A percentile compares a stretch with the other conserved stretches of the same genome.
phyloP scores from a whole-genome alignment of 2,888 invertebrate species.

The Lamproptera curius region DNA sequence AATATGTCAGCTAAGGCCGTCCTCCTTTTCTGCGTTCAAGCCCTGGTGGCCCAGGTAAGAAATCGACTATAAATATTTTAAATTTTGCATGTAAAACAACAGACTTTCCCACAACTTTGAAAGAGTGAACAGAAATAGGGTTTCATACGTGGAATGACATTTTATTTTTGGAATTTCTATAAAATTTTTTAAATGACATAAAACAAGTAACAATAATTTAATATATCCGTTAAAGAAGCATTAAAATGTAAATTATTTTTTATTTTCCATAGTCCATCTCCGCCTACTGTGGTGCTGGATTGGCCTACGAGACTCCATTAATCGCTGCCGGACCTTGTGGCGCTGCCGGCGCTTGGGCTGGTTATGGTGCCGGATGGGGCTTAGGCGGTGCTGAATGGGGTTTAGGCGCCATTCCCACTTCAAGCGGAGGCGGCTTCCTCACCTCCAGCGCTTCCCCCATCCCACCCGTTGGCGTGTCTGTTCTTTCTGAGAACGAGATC shows the following conservation, averaged over 20 bases:
- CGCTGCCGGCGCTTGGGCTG: not conserved
- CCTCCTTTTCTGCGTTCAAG: constrained; percentile 32
- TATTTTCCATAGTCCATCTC: constrained; percentile 5
- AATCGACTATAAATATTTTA: not conserved
- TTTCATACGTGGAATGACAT: no score
- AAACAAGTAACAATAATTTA: no score
- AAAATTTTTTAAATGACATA: no score
- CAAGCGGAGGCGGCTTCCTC: constrained; percentile 34
- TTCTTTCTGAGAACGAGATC: constrained; percentile 36
- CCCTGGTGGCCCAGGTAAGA: constrained; percentile 32
- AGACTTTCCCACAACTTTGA: no score
- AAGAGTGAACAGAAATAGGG: no score
- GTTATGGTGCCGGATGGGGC: constrained; percentile 8
- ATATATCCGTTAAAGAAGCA: no score
- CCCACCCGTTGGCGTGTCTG: constrained; percentile 31
- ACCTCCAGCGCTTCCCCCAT: constrained; percentile 32
- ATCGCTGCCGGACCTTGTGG: constrained; percentile 3
- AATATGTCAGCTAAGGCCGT: constrained; percentile 34
- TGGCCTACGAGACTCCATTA: constrained; percentile 4
- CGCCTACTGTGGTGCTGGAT: constrained; percentile 1
- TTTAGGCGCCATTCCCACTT: constrained; percentile 22
- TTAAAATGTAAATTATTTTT: no score
- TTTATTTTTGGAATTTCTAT: no score
- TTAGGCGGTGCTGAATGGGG: constrained; percentile 16
- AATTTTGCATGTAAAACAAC: no score